These are phyloP conservation scores for Melanostoma mellinum DNA, from an alignment of 2,888 invertebrate species.

Conservation along the genomic window DNA sequence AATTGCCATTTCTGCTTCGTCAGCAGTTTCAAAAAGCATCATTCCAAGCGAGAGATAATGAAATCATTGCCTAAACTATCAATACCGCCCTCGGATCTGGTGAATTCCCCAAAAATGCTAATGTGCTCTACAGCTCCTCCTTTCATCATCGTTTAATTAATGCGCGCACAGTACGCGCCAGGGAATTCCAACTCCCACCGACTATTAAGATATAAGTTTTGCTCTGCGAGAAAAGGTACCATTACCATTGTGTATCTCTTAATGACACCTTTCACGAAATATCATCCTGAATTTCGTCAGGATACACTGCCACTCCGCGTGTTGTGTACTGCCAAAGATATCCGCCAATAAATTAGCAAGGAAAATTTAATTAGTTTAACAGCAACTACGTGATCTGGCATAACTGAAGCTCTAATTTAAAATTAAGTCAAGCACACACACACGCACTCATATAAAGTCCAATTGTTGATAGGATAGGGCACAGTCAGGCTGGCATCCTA, in stretches of 20 bases:
- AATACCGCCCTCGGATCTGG: conserved; percentile 42
- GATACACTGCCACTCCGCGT: conserved; percentile 1
- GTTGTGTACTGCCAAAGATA: conserved; percentile 16
- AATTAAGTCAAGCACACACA: conserved; percentile 68
- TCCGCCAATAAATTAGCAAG: conserved; percentile 63
- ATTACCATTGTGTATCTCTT: conserved; percentile 49
- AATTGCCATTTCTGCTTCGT: conserved; percentile 3
- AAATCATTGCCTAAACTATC: conserved; percentile 44
- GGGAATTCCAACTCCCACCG: background rate
- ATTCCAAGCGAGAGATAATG: conserved; percentile 37
- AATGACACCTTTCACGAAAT: conserved; percentile 59
- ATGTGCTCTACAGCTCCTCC: conserved; percentile 11
- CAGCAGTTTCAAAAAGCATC: conserved; percentile 36
- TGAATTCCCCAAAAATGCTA: conserved; percentile 37
- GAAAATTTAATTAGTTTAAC: conserved; percentile 65
- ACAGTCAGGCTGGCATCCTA: background rate
- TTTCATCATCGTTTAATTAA: conserved; percentile 49
- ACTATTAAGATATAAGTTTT: conserved; percentile 51
- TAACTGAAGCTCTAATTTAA: conserved; percentile 60
- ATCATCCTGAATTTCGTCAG: conserved; percentile 39
- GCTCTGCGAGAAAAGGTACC: conserved; percentile 14
- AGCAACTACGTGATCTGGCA: conserved; percentile 66
- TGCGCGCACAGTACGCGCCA: conserved; percentile 24
- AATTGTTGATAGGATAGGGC: background rate
- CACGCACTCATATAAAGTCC: conserved; percentile 3